phyloP scores from a whole-genome alignment of 2,113 vertebrate species.

The Psittacula cyanocephala region DNA sequence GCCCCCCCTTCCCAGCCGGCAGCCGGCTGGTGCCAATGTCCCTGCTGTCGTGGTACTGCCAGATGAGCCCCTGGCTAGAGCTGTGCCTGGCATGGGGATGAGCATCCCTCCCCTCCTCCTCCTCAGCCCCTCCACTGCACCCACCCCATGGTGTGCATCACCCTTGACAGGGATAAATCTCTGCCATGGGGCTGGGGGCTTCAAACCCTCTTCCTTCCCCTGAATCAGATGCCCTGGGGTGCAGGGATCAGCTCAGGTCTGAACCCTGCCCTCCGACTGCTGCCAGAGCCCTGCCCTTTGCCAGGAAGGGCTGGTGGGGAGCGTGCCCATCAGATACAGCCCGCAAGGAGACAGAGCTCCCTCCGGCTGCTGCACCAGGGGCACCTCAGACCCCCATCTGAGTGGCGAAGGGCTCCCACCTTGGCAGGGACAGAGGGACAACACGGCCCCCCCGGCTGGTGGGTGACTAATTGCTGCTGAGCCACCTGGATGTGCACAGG shows the following conservation, averaged over 20 bases:
- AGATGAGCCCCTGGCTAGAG: slow-evolving; percentile 24
- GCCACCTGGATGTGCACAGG: not conserved
- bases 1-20: not conserved
- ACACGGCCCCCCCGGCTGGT: rapidly evolving
- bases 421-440: not conserved
- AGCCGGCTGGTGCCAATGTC: not conserved
- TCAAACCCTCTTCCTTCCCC: not conserved
- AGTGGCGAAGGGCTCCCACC: not conserved
- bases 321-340: not conserved
- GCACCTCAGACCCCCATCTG: rapidly evolving
- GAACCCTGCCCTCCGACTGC: not conserved
- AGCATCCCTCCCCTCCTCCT: not conserved
- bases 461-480: not conserved
- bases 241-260: not conserved
- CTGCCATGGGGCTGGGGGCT: not conserved
- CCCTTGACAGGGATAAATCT: rapidly evolving
- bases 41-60: not conserved
- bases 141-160: not conserved
- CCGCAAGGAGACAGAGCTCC: not conserved
- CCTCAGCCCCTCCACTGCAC: not conserved
- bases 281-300: not conserved
- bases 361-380: not conserved
- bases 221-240: not conserved
- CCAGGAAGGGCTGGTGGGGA: not conserved
- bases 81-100: not conserved